Conservation (phyloP, 2,113 vertebrate genomes). For the Amphilophus citrinellus region DNA sequence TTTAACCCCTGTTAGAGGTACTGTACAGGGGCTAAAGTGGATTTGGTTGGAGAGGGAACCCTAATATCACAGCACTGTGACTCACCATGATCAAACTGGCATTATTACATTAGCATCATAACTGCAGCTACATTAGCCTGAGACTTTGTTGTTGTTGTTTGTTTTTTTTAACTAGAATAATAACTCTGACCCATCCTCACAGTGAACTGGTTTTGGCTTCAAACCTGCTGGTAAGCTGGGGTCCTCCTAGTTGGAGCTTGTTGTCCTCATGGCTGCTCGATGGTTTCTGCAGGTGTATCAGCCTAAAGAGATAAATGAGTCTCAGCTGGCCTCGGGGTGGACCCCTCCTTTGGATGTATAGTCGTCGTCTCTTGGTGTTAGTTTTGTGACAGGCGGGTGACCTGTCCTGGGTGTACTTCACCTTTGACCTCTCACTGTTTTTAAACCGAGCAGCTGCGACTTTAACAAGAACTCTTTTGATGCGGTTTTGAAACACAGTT, state of each 20-base stretch:
- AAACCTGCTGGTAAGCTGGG: too few relatives aligned
- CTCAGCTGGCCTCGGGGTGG: not conserved
- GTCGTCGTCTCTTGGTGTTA: not conserved
- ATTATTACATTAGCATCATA: too few relatives aligned
- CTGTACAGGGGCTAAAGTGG: not conserved
- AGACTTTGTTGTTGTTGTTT: too few relatives aligned
- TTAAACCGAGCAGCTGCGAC: not conserved
- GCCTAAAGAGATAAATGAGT: not conserved
- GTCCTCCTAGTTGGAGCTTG: not conserved
- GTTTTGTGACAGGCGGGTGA: not conserved
- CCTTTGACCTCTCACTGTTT: not conserved
- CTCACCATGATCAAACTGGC: not conserved
- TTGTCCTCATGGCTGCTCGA: not conserved
- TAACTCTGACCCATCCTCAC: not conserved
- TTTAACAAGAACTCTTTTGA: not conserved
- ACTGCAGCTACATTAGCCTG: too few relatives aligned
- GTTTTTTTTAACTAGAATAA: too few relatives aligned
- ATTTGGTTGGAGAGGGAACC: not conserved
- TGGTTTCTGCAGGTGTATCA: not conserved
- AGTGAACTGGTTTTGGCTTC: not conserved
- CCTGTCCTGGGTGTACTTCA: not conserved
- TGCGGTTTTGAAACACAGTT: not conserved
- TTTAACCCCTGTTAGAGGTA: not conserved
- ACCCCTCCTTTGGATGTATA: not conserved
- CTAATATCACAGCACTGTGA: not conserved